phyloP scores from a whole-genome alignment of 1,140 invertebrate genomes.

The Diploscapter pachys region DNA sequence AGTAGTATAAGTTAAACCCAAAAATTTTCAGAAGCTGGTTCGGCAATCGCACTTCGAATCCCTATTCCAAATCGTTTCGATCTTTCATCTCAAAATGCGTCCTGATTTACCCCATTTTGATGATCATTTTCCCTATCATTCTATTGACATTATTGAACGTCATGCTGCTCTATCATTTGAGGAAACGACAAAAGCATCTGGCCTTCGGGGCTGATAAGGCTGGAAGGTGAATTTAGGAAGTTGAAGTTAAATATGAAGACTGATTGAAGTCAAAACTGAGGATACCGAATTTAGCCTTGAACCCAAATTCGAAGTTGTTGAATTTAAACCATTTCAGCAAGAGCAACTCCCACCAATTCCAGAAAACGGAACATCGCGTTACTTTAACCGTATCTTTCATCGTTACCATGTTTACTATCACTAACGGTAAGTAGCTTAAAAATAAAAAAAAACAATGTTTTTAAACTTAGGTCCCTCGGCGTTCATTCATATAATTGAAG shows the following conservation, averaged over 20 bases:
- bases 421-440: constrained; percentile 33
- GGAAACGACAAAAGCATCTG: constrained; percentile 44
- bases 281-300: no score
- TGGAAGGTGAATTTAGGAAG: not conserved
- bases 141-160: constrained; percentile 50
- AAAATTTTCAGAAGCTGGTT: constrained; percentile 47
- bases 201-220: constrained; percentile 15
- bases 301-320: constrained; percentile 4
- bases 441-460: no score
- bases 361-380: constrained; percentile 38
- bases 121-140: constrained; percentile 55
- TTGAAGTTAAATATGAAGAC: no score
- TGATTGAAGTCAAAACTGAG: no score
- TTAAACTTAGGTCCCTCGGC: constrained; percentile 44
- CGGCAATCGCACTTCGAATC: constrained; percentile 43
- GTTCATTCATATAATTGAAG: constrained; percentile 47
- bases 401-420: constrained; percentile 55
- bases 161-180: constrained; percentile 47
- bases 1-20: constrained; percentile 19
- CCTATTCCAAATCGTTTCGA: constrained; percentile 44
- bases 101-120: constrained; percentile 44
- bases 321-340: constrained; percentile 15
- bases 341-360: constrained; percentile 24
- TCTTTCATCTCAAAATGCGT: constrained; percentile 43
- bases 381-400: constrained; percentile 55